Percentiles rank a stretch among this genome's conserved stretches.
Conservation (phyloP, 1,140 invertebrate species). For the Metaphire vulgaris region DNA sequence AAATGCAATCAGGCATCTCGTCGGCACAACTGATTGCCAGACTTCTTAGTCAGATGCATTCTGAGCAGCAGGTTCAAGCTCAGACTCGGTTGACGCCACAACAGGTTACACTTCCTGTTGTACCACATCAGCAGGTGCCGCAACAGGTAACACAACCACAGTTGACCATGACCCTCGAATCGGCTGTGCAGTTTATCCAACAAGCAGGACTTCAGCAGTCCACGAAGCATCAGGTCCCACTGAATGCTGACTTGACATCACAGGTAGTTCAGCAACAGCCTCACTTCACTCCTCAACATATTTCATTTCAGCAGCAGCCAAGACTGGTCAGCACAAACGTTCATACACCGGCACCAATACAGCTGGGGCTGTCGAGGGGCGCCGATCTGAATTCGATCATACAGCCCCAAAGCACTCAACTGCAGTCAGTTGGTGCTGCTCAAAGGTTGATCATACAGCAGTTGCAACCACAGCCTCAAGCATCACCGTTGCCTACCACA, state of each 20-base stretch:
- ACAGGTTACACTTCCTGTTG: not conserved
- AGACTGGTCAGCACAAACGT: not conserved
- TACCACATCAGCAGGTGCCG: not conserved
- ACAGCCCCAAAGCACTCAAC: not conserved
- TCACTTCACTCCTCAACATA: not conserved
- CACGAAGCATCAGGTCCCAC: not conserved
- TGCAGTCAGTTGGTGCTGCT: not conserved
- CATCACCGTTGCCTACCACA: not conserved
- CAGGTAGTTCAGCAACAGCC: not conserved
- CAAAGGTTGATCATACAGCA: not conserved
- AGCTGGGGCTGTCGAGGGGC: not conserved
- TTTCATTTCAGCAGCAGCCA: not conserved
- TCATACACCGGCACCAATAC: not conserved
- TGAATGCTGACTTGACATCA: not conserved
- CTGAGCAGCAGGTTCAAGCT: not conserved
- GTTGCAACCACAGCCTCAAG: not conserved
- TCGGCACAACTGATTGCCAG: not conserved
- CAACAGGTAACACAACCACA: not conserved
- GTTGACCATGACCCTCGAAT: not conserved
- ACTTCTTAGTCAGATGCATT: not conserved
- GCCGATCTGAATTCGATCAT: not conserved
- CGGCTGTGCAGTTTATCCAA: not conserved
- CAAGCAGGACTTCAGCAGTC: not conserved
- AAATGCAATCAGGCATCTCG: not conserved
- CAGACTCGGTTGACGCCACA: too few relatives aligned